Base-by-base conservation (phyloP, 2,113 vertebrate genomes). In the Petromus typicus region DNA sequence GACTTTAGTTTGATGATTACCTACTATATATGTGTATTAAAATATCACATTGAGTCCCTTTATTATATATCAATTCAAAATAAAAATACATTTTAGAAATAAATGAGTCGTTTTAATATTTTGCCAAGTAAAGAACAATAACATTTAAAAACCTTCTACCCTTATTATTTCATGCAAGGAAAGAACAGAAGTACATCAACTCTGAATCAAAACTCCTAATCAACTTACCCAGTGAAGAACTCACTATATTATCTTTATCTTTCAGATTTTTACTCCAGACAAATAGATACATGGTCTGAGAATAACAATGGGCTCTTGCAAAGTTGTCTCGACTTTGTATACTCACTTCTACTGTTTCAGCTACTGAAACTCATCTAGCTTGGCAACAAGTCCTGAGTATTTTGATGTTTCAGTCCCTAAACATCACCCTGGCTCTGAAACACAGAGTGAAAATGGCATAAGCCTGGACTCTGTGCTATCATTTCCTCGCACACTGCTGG, bases 261-360 rank as follows among this genome's bases (percentile, higher is more conserved):
- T 86, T 78, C 45, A 96, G 27, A 71, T 84, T 86, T n/a, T 79
- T 45, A 37, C 34, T 9, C 11, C 67, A 20, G 32, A 63, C 56
- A 64, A n/a, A 30, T 51, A 64, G 78, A 45, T 85, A 90, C 22
- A 32, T 5, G 10, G 37, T 23, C 10, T 37, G 4, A 61, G 22
- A 56, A 57, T 51, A 27, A 83, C 12, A 40, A 9, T 18, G 61
- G 40, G 6, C 54, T 73, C 61, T 71, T 71, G 1, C 25, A 56
- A 82, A 59, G 17, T 11, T 37, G 2, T 61, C 17, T 25, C 64
- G 13, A 54, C 5, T 43, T 54, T 25, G 54, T 12, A 85, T 20
- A 40, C 16, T 59, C 61, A 90, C 37, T 94, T 76, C 94, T 51
- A 22, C 78, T 37, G n/a, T 4, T 94, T 81, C 63, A 45, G 13